phyloP scores from a whole-genome alignment of 2,797 vertebrate genomes.

The Merluccius polli region DNA sequence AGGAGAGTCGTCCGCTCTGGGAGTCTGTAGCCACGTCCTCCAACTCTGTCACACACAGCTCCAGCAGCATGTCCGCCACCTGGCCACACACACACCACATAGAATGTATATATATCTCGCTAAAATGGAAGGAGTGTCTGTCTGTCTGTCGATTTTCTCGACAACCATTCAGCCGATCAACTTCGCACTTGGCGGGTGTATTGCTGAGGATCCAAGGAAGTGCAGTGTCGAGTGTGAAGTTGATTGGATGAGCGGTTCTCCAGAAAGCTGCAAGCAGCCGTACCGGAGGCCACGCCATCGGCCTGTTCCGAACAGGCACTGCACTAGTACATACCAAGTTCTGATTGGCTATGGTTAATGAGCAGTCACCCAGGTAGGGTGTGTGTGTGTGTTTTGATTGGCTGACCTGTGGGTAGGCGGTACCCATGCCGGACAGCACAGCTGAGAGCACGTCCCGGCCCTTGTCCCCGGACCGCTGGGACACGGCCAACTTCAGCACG shows the following conservation, averaged over 20 bases:
- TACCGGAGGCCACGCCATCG: no score
- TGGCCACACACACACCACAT: slow-evolving; percentile 43
- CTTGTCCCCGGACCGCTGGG: slow-evolving; percentile 87
- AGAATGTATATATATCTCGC: not conserved
- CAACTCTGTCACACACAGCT: slow-evolving; percentile 94
- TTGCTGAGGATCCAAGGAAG: no score
- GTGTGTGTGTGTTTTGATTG: not conserved
- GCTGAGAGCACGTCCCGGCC: slow-evolving; percentile 92
- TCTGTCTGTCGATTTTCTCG: no score
- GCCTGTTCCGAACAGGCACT: no score
- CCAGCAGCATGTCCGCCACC: slow-evolving; percentile 97
- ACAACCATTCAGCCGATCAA: no score
- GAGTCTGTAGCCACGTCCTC: slow-evolving; percentile 98
- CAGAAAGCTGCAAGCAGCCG: no score
- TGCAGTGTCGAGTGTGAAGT: no score
- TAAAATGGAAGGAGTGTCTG: no score
- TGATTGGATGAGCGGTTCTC: not conserved
- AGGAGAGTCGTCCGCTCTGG: slow-evolving; percentile 93
- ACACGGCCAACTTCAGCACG: slow-evolving; percentile 92
- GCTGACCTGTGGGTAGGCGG: slow-evolving; percentile 91
- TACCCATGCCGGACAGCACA: slow-evolving; percentile 95
- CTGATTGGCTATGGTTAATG: no score
- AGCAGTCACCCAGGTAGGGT: not conserved
- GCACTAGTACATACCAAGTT: no score
- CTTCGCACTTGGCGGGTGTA: no score